Base-by-base conservation (phyloP, 2,113 vertebrate genomes). In the Bufo gargarizans region DNA sequence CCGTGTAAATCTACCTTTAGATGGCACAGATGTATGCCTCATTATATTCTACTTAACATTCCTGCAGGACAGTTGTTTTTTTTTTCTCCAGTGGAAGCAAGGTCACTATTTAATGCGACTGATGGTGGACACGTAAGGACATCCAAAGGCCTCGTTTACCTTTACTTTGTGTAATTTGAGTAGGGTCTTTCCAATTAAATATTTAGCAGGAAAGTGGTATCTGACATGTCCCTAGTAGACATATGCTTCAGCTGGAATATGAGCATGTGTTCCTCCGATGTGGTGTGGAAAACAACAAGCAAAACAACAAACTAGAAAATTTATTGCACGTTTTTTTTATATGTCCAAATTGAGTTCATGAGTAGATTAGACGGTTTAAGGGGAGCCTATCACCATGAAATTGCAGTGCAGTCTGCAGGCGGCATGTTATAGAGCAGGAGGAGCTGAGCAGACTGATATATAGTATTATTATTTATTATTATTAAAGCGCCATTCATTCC, bases 161-260 rank as follows among this genome's bases (percentile, higher is more conserved):
- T 55, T 87, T 45, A 43, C n/a, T 61, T 72, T 59, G 33, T 88
- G 86, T 22, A 74, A 82, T 20, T 3, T 33, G 50, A 74, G 78
- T 74, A 88, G 49, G 65, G 43, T 45, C 53, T 50, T 13, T 72
- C 20, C 47, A 72, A 82, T 87, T 14, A 87, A 81, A 56, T 56
- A 81, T 87, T 88, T 72, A 59, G 69, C 77, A 72, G 50, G 63
- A 87, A 81, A 81, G 63, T 16, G 78, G 78, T 67, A 45, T 78
- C 47, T 77, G n/a, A 17, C 63, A 80, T 58, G 13, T 22, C 6
- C 19, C 45, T 50, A 67, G 10, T 22, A 80, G 19, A 82, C 78
- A 74, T 76, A 84, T 69, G 86, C 72, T 74, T 16, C 72, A 61
- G 5, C 49, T 50, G 65, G 82, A 82, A 88, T 69, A 0, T 80